These are phyloP conservation scores for Ptilorrhoa leucosticta DNA, from an alignment of 2,113 vertebrate species.

Conservation along the genomic window DNA sequence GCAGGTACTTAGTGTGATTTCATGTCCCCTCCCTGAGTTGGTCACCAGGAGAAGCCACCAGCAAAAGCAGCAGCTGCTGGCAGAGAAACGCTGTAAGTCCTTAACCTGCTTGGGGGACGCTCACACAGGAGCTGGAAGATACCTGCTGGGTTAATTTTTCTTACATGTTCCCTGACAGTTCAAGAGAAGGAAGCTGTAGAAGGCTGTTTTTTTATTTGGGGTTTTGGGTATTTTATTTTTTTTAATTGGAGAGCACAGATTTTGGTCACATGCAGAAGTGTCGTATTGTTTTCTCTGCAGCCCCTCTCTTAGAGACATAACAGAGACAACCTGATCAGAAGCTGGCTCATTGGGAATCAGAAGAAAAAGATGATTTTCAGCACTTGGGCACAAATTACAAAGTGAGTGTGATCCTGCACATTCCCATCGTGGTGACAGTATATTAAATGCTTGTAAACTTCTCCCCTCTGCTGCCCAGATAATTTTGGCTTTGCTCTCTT, in stretches of 20 bases:
- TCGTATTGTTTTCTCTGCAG: background rate
- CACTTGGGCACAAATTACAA: background rate
- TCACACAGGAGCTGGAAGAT: background rate
- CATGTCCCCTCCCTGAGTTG: rapidly evolving
- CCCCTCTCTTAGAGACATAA: background rate
- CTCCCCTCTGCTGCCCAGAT: background rate
- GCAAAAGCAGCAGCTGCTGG: background rate
- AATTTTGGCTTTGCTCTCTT: background rate
- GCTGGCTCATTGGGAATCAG: background rate
- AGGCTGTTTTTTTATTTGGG: background rate
- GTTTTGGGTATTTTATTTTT: background rate
- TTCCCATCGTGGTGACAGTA: background rate
- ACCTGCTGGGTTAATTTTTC: background rate
- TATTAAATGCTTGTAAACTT: background rate
- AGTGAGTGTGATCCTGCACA: background rate
- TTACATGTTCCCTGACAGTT: background rate
- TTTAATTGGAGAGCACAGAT: background rate
- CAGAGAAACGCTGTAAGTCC: background rate
- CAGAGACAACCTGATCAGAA: background rate
- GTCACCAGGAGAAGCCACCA: background rate
- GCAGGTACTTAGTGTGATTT: background rate
- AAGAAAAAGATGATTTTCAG: background rate
- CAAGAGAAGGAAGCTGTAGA: background rate
- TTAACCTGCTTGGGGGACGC: background rate
- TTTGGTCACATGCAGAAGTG: background rate